Evolutionary conservation across 1,140 invertebrate species (phyloP), one percentile per base, ranked within the genome.

Genomic region (Heliothis subflexa): DNA sequence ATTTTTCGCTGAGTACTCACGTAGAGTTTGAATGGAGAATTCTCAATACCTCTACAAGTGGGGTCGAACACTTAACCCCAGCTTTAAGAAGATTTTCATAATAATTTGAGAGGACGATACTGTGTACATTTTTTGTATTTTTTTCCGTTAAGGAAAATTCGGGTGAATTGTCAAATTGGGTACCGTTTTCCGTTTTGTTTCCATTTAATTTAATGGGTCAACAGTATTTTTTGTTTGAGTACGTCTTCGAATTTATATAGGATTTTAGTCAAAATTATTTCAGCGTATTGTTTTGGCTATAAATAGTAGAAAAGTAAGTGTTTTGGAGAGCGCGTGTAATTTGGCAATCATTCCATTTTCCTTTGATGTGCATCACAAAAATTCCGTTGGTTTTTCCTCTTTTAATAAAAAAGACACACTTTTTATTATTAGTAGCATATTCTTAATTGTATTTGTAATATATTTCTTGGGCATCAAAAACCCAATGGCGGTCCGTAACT

Each of bases 41-140:
- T 59, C 25, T 77, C 25, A 40, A 76, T 9, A n/a, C n/a, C n/a
- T n/a, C n/a, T n/a, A 66, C 49, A 70, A 78, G 76, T 71, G 64
- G 76, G 66, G 76, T 78, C 75, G 54, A 33, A 45, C 47, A 13
- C 66, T 78, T 68, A 52, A 71, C 64, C 66, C 76, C 7, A 70
- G 40, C 57, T 33, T 68, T 16, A 11, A 62, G 47, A 1, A 59
- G 59, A 75, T 75, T 75, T 75, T 59, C 73, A 75, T 75, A 62
- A 75, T 75, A 64, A 75, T 75, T 75, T 50, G 13, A 59, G 71
- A 33, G 54, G 54, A 10, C 45, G 71, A 73, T 73, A 59, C 52
- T 59, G 52, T 49, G 25, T 59, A 73, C 21, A 59, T 73, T 59
- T 73, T 47, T 40, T 33, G 40, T 16, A 54, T 54, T 16, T 21